Conservation (phyloP, 2,888 invertebrate genomes). For the Aphidius colemani region DNA sequence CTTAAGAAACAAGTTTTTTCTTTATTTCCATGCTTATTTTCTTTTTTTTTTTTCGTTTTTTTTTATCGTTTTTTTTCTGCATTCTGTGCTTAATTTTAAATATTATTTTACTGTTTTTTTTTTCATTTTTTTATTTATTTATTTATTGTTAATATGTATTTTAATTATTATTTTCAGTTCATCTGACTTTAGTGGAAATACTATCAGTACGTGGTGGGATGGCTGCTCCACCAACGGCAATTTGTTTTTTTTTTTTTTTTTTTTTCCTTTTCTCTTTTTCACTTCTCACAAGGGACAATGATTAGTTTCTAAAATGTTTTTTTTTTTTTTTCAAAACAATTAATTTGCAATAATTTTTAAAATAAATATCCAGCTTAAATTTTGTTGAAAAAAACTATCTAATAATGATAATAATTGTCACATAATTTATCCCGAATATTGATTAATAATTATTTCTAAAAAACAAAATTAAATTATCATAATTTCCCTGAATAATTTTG, state of each 20-base stretch:
- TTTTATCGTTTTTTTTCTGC: slow-evolving; percentile 34
- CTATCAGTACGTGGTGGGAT: slow-evolving; percentile 60
- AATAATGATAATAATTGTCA: no score
- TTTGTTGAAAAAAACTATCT: no score
- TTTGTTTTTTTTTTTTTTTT: slow-evolving; percentile 40
- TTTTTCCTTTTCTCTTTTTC: slow-evolving; percentile 6
- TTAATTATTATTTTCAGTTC: slow-evolving; percentile 34
- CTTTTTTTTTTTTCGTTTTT: slow-evolving; percentile 32
- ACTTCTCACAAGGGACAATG: slow-evolving; percentile 7
- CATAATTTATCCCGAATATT: no score
- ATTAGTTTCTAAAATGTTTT: slow-evolving; percentile 8
- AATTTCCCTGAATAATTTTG: no score
- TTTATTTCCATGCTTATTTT: slow-evolving; percentile 29
- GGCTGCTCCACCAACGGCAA: slow-evolving; percentile 59
- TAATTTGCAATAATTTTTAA: slow-evolving; percentile 1
- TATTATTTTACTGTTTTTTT: slow-evolving; percentile 28
- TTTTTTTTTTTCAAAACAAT: slow-evolving; percentile 15
- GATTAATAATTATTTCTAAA: no score
- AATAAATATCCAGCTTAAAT: neutral
- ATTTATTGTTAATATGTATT: slow-evolving; percentile 33
- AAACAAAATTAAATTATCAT: no score
- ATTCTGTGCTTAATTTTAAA: slow-evolving; percentile 24
- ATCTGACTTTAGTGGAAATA: slow-evolving; percentile 53
- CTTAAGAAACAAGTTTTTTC: no score
- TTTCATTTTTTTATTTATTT: slow-evolving; percentile 32